A percentile compares a stretch with the other conserved stretches of the same genome.
Evolutionary conservation across 2,797 vertebrate genomes (phyloP).

Genomic region (Poeciliopsis presidionis): DNA sequence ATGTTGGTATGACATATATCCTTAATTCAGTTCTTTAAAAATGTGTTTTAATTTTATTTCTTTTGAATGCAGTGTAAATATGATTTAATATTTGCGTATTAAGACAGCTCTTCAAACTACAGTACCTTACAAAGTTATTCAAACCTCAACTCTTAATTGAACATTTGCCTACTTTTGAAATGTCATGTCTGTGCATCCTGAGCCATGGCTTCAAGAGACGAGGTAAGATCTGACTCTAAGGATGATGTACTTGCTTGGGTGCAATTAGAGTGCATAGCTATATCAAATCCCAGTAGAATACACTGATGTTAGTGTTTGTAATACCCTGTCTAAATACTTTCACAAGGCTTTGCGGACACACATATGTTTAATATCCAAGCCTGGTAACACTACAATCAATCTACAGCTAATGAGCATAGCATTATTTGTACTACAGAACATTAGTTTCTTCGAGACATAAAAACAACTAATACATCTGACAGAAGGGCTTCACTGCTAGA

Average conservation of each 20-base stretch:
- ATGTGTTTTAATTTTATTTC: neutral
- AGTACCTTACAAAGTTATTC: neutral
- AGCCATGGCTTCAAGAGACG: neutral
- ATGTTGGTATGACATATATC: neutral
- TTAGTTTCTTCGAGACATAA: neutral
- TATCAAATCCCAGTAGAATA: neutral
- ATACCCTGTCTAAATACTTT: neutral
- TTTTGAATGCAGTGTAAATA: neutral
- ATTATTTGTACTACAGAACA: neutral
- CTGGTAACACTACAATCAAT: neutral
- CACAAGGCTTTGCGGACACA: neutral
- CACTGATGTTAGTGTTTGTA: neutral
- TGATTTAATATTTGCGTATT: neutral
- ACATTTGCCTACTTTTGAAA: neutral
- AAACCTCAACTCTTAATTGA: neutral
- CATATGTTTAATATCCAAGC: neutral
- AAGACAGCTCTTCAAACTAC: neutral
- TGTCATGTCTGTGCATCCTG: neutral
- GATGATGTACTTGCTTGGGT: neutral
- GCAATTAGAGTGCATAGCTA: neutral
- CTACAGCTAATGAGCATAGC: neutral
- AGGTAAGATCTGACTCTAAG: neutral
- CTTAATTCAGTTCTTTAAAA: neutral
- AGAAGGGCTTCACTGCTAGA: neutral
- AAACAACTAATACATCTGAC: neutral